phyloP scores from a whole-genome alignment of 2,113 vertebrate genomes.

The Petrocephalus microphthalmus region DNA sequence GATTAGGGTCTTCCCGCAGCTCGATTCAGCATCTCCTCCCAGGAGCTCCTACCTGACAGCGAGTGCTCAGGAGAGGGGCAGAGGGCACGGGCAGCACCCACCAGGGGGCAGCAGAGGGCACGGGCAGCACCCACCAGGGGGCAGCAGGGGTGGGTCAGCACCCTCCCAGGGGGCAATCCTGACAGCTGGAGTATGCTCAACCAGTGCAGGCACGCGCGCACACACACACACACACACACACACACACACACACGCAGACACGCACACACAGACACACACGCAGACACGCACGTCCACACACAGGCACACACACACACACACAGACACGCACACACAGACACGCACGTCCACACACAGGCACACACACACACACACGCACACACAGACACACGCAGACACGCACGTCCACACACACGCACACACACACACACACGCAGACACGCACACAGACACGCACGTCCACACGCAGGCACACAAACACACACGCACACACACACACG shows the following conservation, averaged over 20 bases:
- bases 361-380: background rate
- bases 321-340: background rate
- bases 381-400: background rate
- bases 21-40: background rate
- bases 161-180: background rate
- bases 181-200: background rate
- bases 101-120: background rate
- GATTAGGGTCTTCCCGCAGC: background rate
- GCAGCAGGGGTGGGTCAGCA: background rate
- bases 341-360: no score
- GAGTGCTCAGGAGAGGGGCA: background rate
- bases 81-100: background rate
- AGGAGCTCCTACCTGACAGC: background rate
- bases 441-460: background rate
- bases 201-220: background rate
- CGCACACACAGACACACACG: background rate
- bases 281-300: background rate
- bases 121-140: background rate
- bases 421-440: background rate
- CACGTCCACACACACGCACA: background rate
- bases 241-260: background rate
- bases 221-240: background rate
- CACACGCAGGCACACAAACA: no score
- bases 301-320: background rate
- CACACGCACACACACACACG: background rate